Percentiles rank a stretch among this genome's conserved stretches.
Evolutionary conservation across 2,888 invertebrate genomes (phyloP).

Genomic region (Platerodrilus igneus): DNA sequence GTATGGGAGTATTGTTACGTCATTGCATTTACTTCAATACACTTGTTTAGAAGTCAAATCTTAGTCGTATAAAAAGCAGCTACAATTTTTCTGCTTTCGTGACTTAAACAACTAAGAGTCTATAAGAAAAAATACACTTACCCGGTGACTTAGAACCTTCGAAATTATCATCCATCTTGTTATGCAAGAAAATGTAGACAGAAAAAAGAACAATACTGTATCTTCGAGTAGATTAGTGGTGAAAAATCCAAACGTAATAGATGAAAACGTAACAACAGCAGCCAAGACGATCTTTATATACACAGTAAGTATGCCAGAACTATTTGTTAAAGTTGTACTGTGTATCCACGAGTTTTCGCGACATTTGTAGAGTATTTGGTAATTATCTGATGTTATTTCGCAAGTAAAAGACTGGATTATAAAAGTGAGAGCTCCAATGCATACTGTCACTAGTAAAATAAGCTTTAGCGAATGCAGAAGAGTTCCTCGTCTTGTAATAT

Average conservation of each 20-base stretch:
- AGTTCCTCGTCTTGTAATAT: constrained; percentile 11
- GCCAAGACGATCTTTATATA: constrained; percentile 12
- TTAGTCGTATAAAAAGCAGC: too few relatives aligned
- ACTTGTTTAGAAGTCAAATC: too few relatives aligned
- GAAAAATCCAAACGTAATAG: constrained; percentile 8
- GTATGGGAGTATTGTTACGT: too few relatives aligned
- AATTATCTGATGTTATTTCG: too few relatives aligned
- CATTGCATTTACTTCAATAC: too few relatives aligned
- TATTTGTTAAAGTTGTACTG: constrained; percentile 2
- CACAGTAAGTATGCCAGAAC: constrained; percentile 3
- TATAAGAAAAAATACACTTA: constrained; percentile 16
- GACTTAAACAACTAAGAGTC: too few relatives aligned
- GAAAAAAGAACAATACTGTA: constrained; percentile 6
- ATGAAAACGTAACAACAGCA: constrained; percentile 8
- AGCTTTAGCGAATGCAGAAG: constrained; percentile 12
- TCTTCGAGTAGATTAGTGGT: constrained; percentile 6
- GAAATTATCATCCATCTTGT: constrained; percentile 15
- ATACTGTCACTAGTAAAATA: constrained; percentile 6
- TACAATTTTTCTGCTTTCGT: too few relatives aligned
- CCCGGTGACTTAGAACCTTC: constrained; percentile 15
- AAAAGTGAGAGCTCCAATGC: too few relatives aligned
- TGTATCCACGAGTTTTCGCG: constrained; percentile 15
- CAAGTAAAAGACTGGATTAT: too few relatives aligned
- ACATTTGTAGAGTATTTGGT: too few relatives aligned
- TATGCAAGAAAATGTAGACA: constrained; percentile 12